Conservation (phyloP, 1,140 invertebrate species). For the Dufourea novaeangliae region DNA sequence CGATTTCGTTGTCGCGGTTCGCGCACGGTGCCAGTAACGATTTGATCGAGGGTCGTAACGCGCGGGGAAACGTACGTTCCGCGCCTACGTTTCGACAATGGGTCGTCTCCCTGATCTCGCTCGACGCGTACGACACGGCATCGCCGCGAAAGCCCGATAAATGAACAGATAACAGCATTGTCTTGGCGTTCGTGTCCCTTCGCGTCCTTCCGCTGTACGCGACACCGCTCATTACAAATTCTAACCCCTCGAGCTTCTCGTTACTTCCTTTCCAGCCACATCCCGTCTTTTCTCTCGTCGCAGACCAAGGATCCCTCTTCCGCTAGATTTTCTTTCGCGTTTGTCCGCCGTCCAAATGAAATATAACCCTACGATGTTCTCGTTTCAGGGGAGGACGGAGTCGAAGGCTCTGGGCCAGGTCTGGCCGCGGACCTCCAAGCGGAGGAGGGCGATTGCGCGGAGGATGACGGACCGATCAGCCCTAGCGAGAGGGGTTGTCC, state of each 20-base stretch:
- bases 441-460: conserved; percentile 82
- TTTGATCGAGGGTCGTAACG: conserved; percentile 80
- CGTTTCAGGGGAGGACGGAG: conserved; percentile 84
- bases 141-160: conserved; percentile 76
- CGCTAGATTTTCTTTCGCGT: not conserved
- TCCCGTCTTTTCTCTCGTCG: not conserved
- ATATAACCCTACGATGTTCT: conserved; percentile 9
- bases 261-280: conserved; percentile 8
- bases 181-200: conserved; percentile 74
- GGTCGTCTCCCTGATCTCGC: conserved; percentile 52
- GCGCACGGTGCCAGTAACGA: conserved; percentile 70
- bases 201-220: conserved; percentile 63
- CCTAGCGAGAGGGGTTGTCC: conserved; percentile 80
- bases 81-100: conserved; percentile 67
- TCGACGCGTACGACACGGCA: conserved; percentile 61
- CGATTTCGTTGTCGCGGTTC: conserved; percentile 36
- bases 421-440: conserved; percentile 78
- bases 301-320: not conserved
- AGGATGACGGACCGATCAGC: conserved; percentile 82
- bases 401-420: conserved; percentile 80
- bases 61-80: conserved; percentile 72
- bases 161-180: conserved; percentile 80
- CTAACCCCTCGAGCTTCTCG: conserved; percentile 16
- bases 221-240: conserved; percentile 54
- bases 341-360: not conserved